Base-by-base conservation (phyloP, 2,888 invertebrate species). In the Bombylius major region DNA sequence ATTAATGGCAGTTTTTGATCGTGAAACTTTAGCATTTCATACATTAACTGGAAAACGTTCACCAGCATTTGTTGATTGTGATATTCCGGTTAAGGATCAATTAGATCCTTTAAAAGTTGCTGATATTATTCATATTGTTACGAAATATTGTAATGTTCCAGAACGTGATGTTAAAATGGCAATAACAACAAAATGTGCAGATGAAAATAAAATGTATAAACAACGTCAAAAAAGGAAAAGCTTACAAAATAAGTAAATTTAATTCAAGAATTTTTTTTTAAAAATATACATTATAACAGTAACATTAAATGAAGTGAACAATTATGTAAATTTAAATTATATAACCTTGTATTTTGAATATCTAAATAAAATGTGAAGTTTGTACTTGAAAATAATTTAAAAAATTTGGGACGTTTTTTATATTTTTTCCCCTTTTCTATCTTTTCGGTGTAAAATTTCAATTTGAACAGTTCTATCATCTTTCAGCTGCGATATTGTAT, bases 1-100 rank as follows among this genome's bases (percentile, higher is more conserved):
- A 39, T 64, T 82, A 31, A 76, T 76, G 65, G 74, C 77, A 5
- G 65, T 81, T 14, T 82, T 82, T 63, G 75, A 78, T 32, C 75
- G 81, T 46, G 76, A 77, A 47, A 72, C 77, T 1, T 65, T 82
- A 51, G 81, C 81, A 1, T 79, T 79, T 2, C 81, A 82, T 62
- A 79, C 78, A 1, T 67, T 82, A 4, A 80, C 80, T 1, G 82
- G 82, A 13, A 80, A 79, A 62, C 77, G 76, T 14, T 81, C 81
- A 4, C 81, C 82, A 4, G 71, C 72, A 0, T 73, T 61, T 68
- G 47, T 59, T 42, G 67, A 66, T 34, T 63, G 66, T 23, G 62
- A 67, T 9, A 67, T 68, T 13, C 69, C 72, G n/a, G 54, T 56
- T 23, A 73, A 72, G 47, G 57, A 63, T 42, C 66, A 64, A 49